Base-by-base conservation (phyloP, 2,888 invertebrate genomes). In the Plagiodera versicolora region DNA sequence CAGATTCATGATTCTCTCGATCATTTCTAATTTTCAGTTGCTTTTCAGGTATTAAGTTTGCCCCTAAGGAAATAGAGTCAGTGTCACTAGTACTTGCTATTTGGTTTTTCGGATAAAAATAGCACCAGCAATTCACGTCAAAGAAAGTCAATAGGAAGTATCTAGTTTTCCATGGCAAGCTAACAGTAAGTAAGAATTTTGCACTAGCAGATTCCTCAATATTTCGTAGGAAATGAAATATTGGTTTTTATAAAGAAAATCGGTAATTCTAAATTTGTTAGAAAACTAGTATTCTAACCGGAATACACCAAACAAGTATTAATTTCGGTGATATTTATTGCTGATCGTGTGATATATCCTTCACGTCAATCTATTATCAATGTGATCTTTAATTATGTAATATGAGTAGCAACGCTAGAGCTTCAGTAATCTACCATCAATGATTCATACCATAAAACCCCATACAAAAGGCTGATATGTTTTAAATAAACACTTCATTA, bases 71-170 rank as follows among this genome's bases (percentile, higher is more conserved):
- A 57, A 30, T 57, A 62, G 58, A 67, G 63, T 69, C 67, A 69
- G 56, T 68, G 67, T 69, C 61, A 57, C 35, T 69, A 69, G 68
- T 65, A 66, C 67, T 68, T 66, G 68, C 66, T 67, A 67, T 64
- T 60, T 68, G 66, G 67, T 56, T 48, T 49, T 51, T 58, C 48
- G 59, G 56, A 35, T 59, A 35, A 30, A 48, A 53, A 52, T 59
- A 61, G 44, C 39, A 14, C 39, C 39, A 39, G 39, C 11, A 2
- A 32, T 39, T 39, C 39, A 24, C 24, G 24, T 24, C 24, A 24
- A 24, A 24, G 24, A 6, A 24, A 6, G 24, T 24, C 24, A 24
- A 24, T 24, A 24, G 3, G 24, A 24, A 24, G 24, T 24, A 24
- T 24, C 52, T 20, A 47, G 46, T 58, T 58, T 32, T 45, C 18